Evolutionary conservation across 1,140 invertebrate species (phyloP).

Genomic region (Drosophila miranda): DNA sequence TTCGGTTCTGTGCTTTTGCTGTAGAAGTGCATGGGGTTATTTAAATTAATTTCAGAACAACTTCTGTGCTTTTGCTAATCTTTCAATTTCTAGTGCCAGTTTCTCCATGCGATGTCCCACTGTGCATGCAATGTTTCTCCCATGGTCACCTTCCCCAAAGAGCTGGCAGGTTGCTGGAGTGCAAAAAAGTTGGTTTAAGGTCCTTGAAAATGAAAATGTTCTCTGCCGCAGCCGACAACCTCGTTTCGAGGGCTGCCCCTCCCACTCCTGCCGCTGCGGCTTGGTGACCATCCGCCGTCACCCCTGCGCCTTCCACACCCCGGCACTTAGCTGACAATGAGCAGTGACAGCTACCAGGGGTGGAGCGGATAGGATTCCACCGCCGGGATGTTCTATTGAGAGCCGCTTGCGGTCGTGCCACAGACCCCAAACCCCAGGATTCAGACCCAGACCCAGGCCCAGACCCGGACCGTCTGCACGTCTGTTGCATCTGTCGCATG

Average conservation of each 20-base stretch:
- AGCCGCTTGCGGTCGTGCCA: slow-evolving; percentile 69
- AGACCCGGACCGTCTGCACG: slow-evolving; percentile 49
- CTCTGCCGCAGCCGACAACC: slow-evolving; percentile 15
- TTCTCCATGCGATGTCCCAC: slow-evolving; percentile 18
- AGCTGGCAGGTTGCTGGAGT: slow-evolving; percentile 55
- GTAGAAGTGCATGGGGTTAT: no score
- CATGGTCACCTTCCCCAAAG: slow-evolving; percentile 44
- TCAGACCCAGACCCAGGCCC: slow-evolving; percentile 12
- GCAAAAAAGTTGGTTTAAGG: slow-evolving; percentile 71
- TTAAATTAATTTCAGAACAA: no score
- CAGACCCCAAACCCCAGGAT: slow-evolving; percentile 21
- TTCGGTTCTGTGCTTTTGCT: no score
- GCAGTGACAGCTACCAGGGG: slow-evolving; percentile 63
- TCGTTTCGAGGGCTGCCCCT: slow-evolving; percentile 25
- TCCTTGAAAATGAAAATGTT: slow-evolving; percentile 76
- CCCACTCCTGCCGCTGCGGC: slow-evolving; percentile 25
- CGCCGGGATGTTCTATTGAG: slow-evolving; percentile 24
- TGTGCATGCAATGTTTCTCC: slow-evolving; percentile 58
- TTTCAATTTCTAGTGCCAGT: no score
- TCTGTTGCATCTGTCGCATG: slow-evolving; percentile 76
- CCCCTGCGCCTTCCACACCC: slow-evolving; percentile 17
- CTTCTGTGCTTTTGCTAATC: no score
- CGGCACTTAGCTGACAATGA: slow-evolving; percentile 76
- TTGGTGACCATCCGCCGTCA: slow-evolving; percentile 40
- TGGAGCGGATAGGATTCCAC: not conserved